Percentiles rank a stretch among this genome's conserved stretches.
Conservation (phyloP, 2,888 invertebrate species). For the Caenorhabditis sp. region DNA sequence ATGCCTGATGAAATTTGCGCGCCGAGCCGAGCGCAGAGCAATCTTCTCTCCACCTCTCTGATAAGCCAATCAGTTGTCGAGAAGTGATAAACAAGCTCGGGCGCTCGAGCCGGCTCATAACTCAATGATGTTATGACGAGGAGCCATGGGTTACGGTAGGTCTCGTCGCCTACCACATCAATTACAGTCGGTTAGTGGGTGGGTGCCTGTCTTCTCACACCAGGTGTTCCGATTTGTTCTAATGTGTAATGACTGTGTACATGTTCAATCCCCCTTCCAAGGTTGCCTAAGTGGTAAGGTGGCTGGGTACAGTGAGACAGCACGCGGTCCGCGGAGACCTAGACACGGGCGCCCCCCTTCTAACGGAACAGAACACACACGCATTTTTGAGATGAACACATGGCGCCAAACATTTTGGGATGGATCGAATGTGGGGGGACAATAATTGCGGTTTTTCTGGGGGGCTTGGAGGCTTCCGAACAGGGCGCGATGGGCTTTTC, state of each 20-base stretch:
- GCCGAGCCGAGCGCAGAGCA: neutral
- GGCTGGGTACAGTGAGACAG: neutral
- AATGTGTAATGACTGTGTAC: conserved; percentile 42
- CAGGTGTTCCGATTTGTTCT: conserved; percentile 62
- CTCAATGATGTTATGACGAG: conserved; percentile 37
- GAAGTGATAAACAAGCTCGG: conserved; percentile 40
- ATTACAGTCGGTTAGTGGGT: neutral
- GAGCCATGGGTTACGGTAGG: conserved; percentile 24
- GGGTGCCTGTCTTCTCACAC: neutral
- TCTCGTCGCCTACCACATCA: neutral
- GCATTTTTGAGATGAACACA: conserved; percentile 21
- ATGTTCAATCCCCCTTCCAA: conserved; percentile 38
- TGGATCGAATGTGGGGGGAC: neutral
- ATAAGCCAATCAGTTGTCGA: conserved; percentile 45
- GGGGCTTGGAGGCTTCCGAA: neutral
- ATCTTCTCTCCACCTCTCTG: conserved; percentile 17
- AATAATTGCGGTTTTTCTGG: conserved; percentile 52
- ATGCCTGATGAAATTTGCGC: conserved; percentile 25
- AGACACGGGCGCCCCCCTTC: too few relatives aligned
- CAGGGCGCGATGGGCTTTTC: neutral
- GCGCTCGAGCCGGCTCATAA: neutral
- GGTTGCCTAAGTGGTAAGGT: conserved; percentile 48
- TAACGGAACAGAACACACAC: neutral
- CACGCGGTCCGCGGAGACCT: neutral
- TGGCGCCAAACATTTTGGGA: conserved; percentile 42